Conservation (phyloP, 2,888 invertebrate species). For the Dynastes tityus region DNA sequence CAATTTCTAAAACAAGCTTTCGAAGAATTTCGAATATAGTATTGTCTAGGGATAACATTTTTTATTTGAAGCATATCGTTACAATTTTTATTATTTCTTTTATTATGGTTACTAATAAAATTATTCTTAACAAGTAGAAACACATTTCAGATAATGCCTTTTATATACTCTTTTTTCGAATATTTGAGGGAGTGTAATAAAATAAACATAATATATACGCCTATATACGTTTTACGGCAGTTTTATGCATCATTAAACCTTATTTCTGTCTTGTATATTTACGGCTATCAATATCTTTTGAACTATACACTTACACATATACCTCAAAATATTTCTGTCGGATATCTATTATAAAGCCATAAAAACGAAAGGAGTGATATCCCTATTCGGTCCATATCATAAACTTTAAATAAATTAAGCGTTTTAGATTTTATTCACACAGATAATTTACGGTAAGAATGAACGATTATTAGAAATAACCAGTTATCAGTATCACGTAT, state of each 20-base stretch:
- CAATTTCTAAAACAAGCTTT: too few species aligned
- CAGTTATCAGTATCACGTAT: too few species aligned
- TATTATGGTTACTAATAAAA: not conserved
- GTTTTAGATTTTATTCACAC: too few species aligned
- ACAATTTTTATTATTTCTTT: too few species aligned
- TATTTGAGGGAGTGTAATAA: conserved; percentile 26
- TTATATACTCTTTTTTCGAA: conserved; percentile 20
- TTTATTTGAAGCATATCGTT: too few species aligned
- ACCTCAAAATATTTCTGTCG: not conserved
- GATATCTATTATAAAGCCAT: conserved; percentile 1
- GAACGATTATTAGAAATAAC: too few species aligned
- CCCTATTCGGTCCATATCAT: too few species aligned
- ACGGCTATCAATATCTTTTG: conserved; percentile 21
- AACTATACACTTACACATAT: conserved; percentile 6
- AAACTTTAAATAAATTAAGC: too few species aligned
- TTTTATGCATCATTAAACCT: conserved; percentile 43
- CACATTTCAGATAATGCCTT: conserved; percentile 10
- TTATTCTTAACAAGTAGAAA: not conserved
- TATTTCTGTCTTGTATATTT: conserved; percentile 25
- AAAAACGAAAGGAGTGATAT: not conserved
- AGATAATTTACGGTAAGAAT: too few species aligned
- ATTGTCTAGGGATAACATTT: too few species aligned
- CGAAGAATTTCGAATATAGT: too few species aligned
- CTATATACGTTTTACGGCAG: conserved; percentile 24
- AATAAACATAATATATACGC: conserved; percentile 17